Evolutionary conservation across 2,888 invertebrate genomes (phyloP).

Genomic region (Ophioninae sp.): DNA sequence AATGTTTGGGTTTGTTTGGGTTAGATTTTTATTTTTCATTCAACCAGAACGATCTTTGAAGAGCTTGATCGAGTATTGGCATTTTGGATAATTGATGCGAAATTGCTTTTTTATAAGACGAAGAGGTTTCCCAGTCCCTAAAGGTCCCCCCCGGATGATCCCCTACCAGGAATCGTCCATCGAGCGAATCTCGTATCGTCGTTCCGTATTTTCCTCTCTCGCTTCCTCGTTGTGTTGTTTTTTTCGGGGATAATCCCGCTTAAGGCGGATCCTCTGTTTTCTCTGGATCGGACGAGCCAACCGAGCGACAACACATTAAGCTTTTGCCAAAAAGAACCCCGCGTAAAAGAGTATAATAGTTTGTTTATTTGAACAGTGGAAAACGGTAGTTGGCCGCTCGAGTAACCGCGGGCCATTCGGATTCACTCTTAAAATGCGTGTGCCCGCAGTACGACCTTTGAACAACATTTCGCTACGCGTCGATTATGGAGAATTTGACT

Average conservation of each 20-base stretch:
- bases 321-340: constrained; percentile 52
- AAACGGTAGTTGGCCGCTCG: constrained; percentile 69
- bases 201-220: constrained; percentile 24
- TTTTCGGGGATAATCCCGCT: constrained; percentile 74
- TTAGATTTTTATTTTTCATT: background rate
- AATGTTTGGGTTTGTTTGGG: no score
- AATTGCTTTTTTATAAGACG: background rate
- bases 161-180: constrained; percentile 42
- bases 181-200: constrained; percentile 9
- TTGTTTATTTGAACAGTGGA: constrained; percentile 78
- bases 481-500: constrained; percentile 6
- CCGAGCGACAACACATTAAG: constrained; percentile 73
- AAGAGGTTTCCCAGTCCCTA: constrained; percentile 21
- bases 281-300: constrained; percentile 53
- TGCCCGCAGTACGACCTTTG: background rate
- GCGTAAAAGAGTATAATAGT: constrained; percentile 69
- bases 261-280: constrained; percentile 67
- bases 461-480: background rate
- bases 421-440: background rate
- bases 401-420: constrained; percentile 64
- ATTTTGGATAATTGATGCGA: background rate
- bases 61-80: background rate
- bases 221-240: constrained; percentile 75
- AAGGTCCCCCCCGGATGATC: background rate
- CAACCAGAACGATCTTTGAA: background rate